phyloP scores from a whole-genome alignment of 1,140 invertebrate genomes.

The Philotrypesis tridentata region DNA sequence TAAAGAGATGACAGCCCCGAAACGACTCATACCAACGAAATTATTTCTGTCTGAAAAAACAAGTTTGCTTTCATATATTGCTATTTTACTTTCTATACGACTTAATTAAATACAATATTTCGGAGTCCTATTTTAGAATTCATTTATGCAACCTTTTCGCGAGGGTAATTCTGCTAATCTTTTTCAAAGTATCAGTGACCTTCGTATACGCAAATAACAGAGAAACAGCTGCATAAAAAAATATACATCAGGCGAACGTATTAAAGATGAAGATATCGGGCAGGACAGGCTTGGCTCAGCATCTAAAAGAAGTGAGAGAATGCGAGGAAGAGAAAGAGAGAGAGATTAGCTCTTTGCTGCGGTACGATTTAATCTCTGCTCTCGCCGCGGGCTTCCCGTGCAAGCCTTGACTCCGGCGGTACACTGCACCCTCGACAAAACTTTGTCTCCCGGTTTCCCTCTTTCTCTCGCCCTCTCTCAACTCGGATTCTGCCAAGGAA shows the following conservation, averaged over 20 bases:
- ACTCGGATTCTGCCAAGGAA: conserved; percentile 46
- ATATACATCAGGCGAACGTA: not conserved
- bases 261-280: not conserved
- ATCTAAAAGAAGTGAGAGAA: conserved; percentile 35
- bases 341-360: conserved; percentile 67
- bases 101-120: too few relatives aligned
- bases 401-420: conserved; percentile 23
- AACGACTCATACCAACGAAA: too few relatives aligned
- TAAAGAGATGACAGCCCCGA: too few relatives aligned
- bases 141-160: too few relatives aligned
- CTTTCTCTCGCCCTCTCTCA: conserved; percentile 31
- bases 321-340: conserved; percentile 49
- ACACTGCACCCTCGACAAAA: conserved; percentile 4
- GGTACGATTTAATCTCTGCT: conserved; percentile 67
- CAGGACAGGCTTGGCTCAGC: not conserved
- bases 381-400: conserved; percentile 58
- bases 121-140: too few relatives aligned
- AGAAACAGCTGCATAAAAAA: not conserved
- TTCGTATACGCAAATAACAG: not conserved
- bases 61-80: too few relatives aligned
- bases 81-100: too few relatives aligned
- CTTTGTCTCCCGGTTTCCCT: conserved; percentile 30
- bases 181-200: too few relatives aligned
- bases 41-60: too few relatives aligned
- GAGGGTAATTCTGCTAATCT: too few relatives aligned